Conservation (phyloP, 2,113 vertebrate genomes). For the Lonchura striata region DNA sequence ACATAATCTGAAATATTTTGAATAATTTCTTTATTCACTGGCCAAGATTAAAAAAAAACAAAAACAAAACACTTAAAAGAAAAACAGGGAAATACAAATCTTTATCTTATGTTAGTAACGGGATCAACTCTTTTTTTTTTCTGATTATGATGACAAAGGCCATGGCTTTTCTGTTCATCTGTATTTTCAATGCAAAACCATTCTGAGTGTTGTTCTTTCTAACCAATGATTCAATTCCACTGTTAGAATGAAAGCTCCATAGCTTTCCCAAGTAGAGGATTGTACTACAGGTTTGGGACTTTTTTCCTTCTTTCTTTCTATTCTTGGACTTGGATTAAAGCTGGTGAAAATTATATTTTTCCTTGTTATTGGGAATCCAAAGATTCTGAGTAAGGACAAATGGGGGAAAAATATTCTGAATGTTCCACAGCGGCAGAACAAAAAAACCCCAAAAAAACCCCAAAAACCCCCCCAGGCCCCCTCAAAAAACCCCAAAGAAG, state of each 20-base stretch:
- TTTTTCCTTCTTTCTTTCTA: not conserved
- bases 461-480: fast-evolving
- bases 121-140: not conserved
- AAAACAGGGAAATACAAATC: not conserved
- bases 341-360: not conserved
- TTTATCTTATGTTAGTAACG: not conserved
- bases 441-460: not conserved
- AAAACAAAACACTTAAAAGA: not conserved
- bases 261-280: not conserved
- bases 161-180: not conserved
- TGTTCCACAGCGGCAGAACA: not conserved
- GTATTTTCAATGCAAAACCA: not conserved
- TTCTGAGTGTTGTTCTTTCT: not conserved
- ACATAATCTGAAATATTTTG: not conserved
- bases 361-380: not conserved
- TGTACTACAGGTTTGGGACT: fast-evolving
- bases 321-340: not conserved
- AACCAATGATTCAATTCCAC: not conserved
- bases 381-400: not conserved
- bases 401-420: not conserved
- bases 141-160: not conserved
- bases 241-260: not conserved
- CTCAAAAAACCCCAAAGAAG: not conserved
- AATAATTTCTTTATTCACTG: not conserved
- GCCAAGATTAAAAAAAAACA: not conserved